Evolutionary conservation across 2,888 invertebrate species (phyloP).

Genomic region (Brachylomia viminalis): DNA sequence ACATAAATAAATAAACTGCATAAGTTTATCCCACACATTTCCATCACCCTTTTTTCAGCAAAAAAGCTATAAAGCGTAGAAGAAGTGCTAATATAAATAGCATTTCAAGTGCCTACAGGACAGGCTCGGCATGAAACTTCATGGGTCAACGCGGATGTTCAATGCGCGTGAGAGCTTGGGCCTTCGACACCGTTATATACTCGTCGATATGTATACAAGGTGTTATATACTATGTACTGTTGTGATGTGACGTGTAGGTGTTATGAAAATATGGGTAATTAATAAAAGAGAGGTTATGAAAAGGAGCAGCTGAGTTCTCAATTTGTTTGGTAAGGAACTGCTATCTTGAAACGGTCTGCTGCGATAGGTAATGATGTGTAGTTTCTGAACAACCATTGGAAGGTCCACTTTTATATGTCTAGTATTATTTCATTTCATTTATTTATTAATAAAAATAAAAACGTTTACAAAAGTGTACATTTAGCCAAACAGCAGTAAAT

Average conservation of each 20-base stretch:
- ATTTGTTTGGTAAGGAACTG: not conserved
- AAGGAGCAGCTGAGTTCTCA: not conserved
- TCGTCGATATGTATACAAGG: conserved; percentile 27
- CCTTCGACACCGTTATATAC: conserved; percentile 45
- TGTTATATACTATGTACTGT: conserved; percentile 39
- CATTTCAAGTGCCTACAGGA: conserved; percentile 56
- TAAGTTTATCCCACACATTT: conserved; percentile 5
- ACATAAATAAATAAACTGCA: too few species aligned
- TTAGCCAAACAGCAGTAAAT: too few species aligned
- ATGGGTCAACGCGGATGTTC: conserved; percentile 80
- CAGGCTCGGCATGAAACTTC: conserved; percentile 65
- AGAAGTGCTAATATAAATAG: conserved; percentile 60
- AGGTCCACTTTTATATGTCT: too few species aligned
- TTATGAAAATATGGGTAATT: not conserved
- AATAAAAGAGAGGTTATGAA: not conserved
- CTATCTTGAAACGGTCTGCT: not conserved
- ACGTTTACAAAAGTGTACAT: too few species aligned
- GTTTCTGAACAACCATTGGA: too few species aligned
- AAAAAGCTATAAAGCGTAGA: conserved; percentile 33
- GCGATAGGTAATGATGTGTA: too few species aligned
- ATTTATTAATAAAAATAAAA: too few species aligned
- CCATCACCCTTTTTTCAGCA: conserved; percentile 23
- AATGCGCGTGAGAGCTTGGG: conserved; percentile 74
- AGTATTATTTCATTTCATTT: too few species aligned
- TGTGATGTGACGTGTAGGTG: not conserved